Evolutionary conservation across 2,888 invertebrate species (phyloP).

Genomic region (Drosophila rubida): DNA sequence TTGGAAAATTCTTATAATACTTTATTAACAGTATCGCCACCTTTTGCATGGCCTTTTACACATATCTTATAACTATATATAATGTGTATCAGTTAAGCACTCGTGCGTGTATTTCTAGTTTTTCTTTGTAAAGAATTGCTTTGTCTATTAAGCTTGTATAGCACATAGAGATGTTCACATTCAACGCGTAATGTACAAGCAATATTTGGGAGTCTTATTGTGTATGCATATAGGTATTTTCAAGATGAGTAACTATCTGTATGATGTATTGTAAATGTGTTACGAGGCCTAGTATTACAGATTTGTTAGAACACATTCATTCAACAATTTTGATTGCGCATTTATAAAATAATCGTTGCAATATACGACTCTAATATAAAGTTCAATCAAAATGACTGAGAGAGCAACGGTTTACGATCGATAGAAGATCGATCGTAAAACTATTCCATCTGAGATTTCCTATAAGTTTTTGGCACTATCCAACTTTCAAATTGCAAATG

Average conservation of each 20-base stretch:
- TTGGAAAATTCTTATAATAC: constrained; percentile 38
- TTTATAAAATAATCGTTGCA: constrained; percentile 20
- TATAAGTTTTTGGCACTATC: constrained; percentile 56
- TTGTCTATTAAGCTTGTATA: constrained; percentile 22
- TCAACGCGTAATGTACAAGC: constrained; percentile 8
- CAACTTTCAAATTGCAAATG: constrained; percentile 31
- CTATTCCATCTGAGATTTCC: constrained; percentile 55
- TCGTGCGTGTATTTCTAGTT: constrained; percentile 20
- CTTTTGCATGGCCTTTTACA: constrained; percentile 36
- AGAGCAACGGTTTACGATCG: constrained; percentile 30
- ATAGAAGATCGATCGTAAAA: constrained; percentile 26
- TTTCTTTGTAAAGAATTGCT: constrained; percentile 7
- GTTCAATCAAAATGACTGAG: constrained; percentile 17
- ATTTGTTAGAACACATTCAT: constrained; percentile 21
- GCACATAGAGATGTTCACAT: constrained; percentile 5
- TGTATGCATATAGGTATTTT: constrained; percentile 30
- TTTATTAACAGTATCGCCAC: constrained; percentile 50
- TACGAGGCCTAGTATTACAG: constrained; percentile 24
- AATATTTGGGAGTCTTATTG: constrained; percentile 33
- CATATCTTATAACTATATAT: constrained; percentile 23
- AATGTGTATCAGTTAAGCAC: constrained; percentile 36
- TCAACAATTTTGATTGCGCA: constrained; percentile 21
- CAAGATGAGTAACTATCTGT: constrained; percentile 20
- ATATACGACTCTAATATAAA: background rate
- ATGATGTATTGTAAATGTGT: background rate